These are phyloP conservation scores for Polypterus bichir DNA, from an alignment of 2,113 vertebrate genomes.

Conservation along the genomic window DNA sequence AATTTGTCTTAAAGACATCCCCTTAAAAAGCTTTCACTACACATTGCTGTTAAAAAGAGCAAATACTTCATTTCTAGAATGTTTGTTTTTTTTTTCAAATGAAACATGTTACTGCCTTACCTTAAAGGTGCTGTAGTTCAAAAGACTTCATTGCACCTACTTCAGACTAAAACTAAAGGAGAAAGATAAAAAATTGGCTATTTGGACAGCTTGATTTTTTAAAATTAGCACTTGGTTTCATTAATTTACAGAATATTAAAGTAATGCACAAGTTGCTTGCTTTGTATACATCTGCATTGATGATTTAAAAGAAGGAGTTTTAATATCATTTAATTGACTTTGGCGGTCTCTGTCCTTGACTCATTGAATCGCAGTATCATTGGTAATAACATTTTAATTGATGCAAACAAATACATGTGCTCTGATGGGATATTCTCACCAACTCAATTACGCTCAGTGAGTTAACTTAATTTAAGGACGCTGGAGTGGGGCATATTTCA, in stretches of 20 bases:
- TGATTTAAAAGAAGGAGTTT: background rate
- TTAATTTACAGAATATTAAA: too few relatives aligned
- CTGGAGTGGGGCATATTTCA: background rate
- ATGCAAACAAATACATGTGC: slow-evolving; percentile 5
- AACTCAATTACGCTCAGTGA: background rate
- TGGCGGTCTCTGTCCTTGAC: background rate
- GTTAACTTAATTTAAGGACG: background rate
- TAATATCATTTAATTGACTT: background rate
- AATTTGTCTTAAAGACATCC: slow-evolving; percentile 11
- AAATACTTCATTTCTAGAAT: too few relatives aligned
- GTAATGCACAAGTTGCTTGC: background rate
- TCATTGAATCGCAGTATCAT: background rate
- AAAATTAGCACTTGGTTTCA: too few relatives aligned
- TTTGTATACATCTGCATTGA: background rate
- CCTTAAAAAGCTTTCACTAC: slow-evolving; percentile 1
- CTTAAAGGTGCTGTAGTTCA: too few relatives aligned
- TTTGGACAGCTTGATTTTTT: too few relatives aligned
- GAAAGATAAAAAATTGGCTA: too few relatives aligned
- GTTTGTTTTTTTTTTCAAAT: too few relatives aligned
- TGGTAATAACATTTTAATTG: background rate
- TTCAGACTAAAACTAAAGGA: too few relatives aligned
- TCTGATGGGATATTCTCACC: background rate
- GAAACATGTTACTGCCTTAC: too few relatives aligned
- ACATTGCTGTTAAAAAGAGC: background rate
- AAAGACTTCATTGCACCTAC: too few relatives aligned